A percentile compares a stretch with the other conserved stretches of the same genome.
phyloP scores from a whole-genome alignment of 2,797 vertebrate genomes.

The Mormyrops attenuatus region DNA sequence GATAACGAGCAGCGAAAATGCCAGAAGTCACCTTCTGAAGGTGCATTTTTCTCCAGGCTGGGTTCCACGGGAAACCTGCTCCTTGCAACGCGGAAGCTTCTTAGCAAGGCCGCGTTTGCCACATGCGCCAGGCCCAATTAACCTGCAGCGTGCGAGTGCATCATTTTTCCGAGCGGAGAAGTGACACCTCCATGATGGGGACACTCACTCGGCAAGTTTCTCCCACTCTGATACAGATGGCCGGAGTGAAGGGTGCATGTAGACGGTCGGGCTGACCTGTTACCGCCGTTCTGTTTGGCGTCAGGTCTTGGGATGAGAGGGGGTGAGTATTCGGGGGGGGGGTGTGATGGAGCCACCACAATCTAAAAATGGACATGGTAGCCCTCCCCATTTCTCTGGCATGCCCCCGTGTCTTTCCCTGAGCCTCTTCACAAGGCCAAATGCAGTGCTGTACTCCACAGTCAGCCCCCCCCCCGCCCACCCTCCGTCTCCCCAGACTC shows the following conservation, averaged over 20 bases:
- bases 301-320: neutral
- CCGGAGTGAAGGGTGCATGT: neutral
- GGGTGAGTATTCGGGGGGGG: neutral
- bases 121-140: neutral
- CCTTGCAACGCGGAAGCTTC: neutral
- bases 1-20: neutral
- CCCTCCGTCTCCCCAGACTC: neutral
- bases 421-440: neutral
- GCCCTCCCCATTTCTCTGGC: neutral
- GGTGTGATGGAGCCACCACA: neutral
- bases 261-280: neutral
- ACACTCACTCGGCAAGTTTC: neutral
- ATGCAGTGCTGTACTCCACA: neutral
- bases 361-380: neutral
- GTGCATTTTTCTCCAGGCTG: neutral
- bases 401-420: neutral
- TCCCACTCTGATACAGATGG: neutral
- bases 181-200: neutral
- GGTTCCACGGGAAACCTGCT: neutral
- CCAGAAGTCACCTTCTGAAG: neutral
- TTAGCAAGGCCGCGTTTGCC: neutral
- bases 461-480: neutral
- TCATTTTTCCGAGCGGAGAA: neutral
- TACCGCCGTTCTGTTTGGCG: neutral
- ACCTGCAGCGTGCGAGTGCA: neutral